Evolutionary conservation across 2,888 invertebrate species (phyloP), one percentile per base, ranked within the genome.

Genomic region (Trisateles emortualis): DNA sequence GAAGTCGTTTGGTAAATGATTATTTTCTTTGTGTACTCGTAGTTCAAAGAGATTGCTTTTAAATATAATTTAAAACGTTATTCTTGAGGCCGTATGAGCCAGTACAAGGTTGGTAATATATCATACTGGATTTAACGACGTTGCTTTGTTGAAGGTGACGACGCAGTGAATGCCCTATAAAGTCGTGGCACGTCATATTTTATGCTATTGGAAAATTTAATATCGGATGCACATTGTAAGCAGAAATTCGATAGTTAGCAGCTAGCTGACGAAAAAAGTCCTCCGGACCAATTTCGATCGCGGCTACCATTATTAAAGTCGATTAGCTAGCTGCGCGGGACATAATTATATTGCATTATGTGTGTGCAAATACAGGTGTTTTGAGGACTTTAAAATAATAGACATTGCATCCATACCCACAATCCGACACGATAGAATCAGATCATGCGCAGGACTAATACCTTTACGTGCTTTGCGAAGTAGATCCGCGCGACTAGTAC

Each of bases 21-120:
- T 22, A 63, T 53, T 63, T 59, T 43, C 45, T 52, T 49, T 36
- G 35, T 36, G 36, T 45, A 22, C 22, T 5, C n/a, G n/a, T 22
- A 38, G 42, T 55, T 67, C 39, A 63, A 63, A 63, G 49, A 43
- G 36, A 47, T 54, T 48, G 35, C 49, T 57, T 13, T 33, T 52
- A 39, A 40, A 48, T 32, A 48, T 50, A 30, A 52, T 66, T 56
- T 54, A 52, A 65, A 52, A 40, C 50, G 40, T 46, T 56, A 52
- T 59, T 44, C 49, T 59, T 56, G 56, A 60, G 40, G 26, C 6
- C 30, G 46, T 48, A 45, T 52, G 26, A 40, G 39, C 26, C 41
- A 32, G 16, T 48, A 50, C 44, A 50, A 52, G 51, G 50, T 36
- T 45, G 26, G 44, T 32, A 56, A 50, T 53, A 47, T 40, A 53